These are phyloP conservation scores for Trissoscelio sp. DNA, from an alignment of 2,888 invertebrate genomes.

Conservation along the genomic window DNA sequence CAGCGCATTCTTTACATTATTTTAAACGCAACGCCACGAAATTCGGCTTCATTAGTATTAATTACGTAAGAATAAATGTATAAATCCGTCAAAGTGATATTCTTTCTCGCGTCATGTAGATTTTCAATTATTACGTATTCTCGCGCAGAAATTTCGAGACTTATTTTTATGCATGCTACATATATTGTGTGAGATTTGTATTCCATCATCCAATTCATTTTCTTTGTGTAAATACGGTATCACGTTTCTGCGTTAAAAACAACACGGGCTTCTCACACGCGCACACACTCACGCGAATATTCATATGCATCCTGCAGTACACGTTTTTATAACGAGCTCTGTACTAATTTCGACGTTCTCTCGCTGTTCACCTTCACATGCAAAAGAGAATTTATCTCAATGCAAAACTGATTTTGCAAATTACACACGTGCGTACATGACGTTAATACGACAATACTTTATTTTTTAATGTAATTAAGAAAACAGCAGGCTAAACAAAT, in stretches of 20 bases:
- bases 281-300: constrained; percentile 40
- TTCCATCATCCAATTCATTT: constrained; percentile 63
- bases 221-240: constrained; percentile 67
- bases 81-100: not conserved
- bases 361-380: constrained; percentile 64
- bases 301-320: constrained; percentile 61
- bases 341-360: constrained; percentile 66
- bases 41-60: constrained; percentile 12
- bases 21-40: not conserved
- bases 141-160: constrained; percentile 17
- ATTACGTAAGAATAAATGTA: constrained; percentile 3
- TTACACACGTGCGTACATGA: constrained; percentile 55
- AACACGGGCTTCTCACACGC: constrained; percentile 38
- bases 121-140: constrained; percentile 36
- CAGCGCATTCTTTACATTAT: not conserved
- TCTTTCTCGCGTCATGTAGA: not conserved
- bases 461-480: constrained; percentile 50
- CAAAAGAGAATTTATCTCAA: constrained; percentile 64
- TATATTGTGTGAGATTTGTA: constrained; percentile 57
- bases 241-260: constrained; percentile 68
- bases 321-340: constrained; percentile 68
- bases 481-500: constrained; percentile 21
- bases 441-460: constrained; percentile 51
- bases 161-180: constrained; percentile 41
- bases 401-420: constrained; percentile 67